These are phyloP conservation scores for Ephestia elutella DNA, from an alignment of 1,140 invertebrate genomes.

Conservation along the genomic window DNA sequence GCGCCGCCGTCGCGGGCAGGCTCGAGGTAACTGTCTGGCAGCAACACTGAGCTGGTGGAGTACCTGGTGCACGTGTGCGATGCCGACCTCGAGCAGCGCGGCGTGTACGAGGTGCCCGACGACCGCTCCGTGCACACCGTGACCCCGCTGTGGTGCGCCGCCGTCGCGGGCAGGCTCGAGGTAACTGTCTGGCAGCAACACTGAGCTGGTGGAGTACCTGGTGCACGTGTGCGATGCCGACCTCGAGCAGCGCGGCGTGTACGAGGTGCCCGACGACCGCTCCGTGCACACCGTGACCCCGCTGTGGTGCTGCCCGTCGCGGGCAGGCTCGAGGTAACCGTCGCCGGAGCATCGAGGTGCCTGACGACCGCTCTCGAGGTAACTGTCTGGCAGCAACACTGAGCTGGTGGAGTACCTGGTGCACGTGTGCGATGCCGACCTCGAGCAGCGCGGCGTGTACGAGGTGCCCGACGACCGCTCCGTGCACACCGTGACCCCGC, in stretches of 20 bases:
- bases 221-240: slow-evolving; percentile 87
- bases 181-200: too few species aligned
- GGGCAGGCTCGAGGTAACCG: slow-evolving; percentile 81
- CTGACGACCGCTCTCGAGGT: slow-evolving; percentile 75
- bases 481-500: slow-evolving; percentile 87
- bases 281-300: slow-evolving; percentile 89
- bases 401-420: slow-evolving; percentile 91
- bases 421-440: slow-evolving; percentile 85
- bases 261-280: slow-evolving; percentile 73
- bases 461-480: slow-evolving; percentile 73
- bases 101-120: slow-evolving; percentile 78
- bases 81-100: slow-evolving; percentile 80
- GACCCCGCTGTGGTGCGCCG: too few species aligned
- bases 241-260: slow-evolving; percentile 88
- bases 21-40: slow-evolving; percentile 79
- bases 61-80: slow-evolving; percentile 84
- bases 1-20: slow-evolving; percentile 91
- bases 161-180: slow-evolving; percentile 86
- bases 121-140: too few species aligned
- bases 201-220: slow-evolving; percentile 92
- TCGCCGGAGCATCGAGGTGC: too few species aligned
- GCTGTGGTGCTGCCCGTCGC: slow-evolving; percentile 94
- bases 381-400: too few species aligned
- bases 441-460: slow-evolving; percentile 88
- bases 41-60: too few species aligned